Conservation (phyloP, 2,797 vertebrate species). For the Acrossocheilus wenchowensis region DNA sequence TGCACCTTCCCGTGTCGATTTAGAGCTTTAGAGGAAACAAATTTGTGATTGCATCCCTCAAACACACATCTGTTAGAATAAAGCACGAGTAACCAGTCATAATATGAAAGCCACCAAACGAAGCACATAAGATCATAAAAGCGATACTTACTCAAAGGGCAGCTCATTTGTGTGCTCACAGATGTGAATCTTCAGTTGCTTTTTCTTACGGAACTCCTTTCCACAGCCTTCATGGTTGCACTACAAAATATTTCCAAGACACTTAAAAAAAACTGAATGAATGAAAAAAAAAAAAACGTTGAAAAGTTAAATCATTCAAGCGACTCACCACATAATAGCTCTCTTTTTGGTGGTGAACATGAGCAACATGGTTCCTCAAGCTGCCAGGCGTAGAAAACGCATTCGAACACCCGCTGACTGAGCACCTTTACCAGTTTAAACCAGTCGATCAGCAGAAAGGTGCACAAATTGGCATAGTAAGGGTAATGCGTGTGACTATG, state of each 20-base stretch:
- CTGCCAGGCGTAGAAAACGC: constrained; percentile 83
- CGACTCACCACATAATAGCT: constrained; percentile 80
- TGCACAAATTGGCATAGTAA: neutral
- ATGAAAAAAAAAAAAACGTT: too few relatives aligned
- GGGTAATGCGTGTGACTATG: too few relatives aligned
- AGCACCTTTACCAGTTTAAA: constrained; percentile 77
- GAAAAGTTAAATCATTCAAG: neutral
- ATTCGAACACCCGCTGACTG: constrained; percentile 77
- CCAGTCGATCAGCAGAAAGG: neutral
- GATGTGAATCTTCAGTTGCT: constrained; percentile 85
- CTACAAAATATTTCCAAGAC: constrained; percentile 62
- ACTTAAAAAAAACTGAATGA: neutral
- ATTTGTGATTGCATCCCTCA: constrained; percentile 82
- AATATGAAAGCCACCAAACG: neutral
- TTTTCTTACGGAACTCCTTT: constrained; percentile 86
- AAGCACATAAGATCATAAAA: neutral
- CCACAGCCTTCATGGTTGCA: constrained; percentile 84
- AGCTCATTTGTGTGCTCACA: constrained; percentile 80
- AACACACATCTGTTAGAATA: constrained; percentile 78
- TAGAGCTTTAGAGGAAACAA: constrained; percentile 75
- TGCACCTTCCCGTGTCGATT: constrained; percentile 86
- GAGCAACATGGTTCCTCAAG: constrained; percentile 86
- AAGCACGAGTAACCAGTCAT: neutral
- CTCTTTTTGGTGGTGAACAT: constrained; percentile 80
- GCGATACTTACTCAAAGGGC: constrained; percentile 83